Evolutionary conservation across 2,797 vertebrate species (phyloP), one percentile per base, ranked within the genome.

Genomic region (Danio albolineatus): DNA sequence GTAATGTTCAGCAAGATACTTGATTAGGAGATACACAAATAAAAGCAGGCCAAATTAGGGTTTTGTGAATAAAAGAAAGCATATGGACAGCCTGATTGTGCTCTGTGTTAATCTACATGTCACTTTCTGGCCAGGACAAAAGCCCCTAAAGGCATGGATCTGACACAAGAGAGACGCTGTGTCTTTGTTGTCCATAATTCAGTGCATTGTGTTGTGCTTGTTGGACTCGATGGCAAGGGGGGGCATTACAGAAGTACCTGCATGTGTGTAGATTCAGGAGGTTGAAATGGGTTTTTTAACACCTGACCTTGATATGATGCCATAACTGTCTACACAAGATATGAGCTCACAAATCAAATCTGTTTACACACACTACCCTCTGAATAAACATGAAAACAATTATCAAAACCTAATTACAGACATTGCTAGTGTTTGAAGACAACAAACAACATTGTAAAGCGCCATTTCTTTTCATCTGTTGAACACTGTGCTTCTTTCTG

Each of bases 111-210:
- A 57, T 81, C 70, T 74, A 41, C 38, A 2, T 57, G 57, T 61
- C 64, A 59, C 57, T 59, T 69, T 70, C n/a, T 73, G 76, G 54
- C 49, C 38, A 38, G 62, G 64, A 59, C 56, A 48, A 59, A 73
- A 36, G 28, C 12, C 54, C 62, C 62, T 67, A 62, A 39, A 76
- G 72, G 72, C 59, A 56, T 53, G 41, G 59, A 66, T 17, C 67
- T 48, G 19, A 49, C 38, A 59, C 44, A 38, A 51, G 73, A 59
- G 44, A n/a, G n/a, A 70, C 5, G 7, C 16, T 28, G 43, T 70
- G 28, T 70, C 59, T 72, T 54, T 79, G 57, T 79, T 73, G 77
- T 64, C 39, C 57, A 71, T 70, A 78, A 70, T 71, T 61, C 66
- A 69, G 21, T 10, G 5, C 57, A 53, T 36, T 73, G 77, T 72